A percentile compares a stretch with the other conserved stretches of the same genome.
Conservation (phyloP, 2,113 vertebrate species). For the Lasiurus cinereus region DNA sequence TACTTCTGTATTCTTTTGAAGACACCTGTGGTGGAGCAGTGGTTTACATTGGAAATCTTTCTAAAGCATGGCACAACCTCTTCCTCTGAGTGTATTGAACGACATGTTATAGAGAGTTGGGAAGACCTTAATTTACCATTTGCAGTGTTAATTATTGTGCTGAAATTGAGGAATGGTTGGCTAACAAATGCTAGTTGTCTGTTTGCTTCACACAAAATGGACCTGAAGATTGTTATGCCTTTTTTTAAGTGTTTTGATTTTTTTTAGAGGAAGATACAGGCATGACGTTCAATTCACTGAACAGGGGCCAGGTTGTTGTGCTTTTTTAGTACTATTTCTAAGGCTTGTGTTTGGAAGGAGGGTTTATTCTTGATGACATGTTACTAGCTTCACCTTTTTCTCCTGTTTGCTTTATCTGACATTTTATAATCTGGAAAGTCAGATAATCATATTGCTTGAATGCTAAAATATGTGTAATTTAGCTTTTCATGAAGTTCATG, state of each 20-base stretch:
- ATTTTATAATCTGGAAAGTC: background rate
- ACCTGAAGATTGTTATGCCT: background rate
- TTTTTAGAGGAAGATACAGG: too few relatives aligned
- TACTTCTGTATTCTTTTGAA: background rate
- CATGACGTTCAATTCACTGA: too few relatives aligned
- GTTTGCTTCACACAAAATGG: background rate
- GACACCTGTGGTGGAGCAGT: background rate
- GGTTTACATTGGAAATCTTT: conserved; percentile 27
- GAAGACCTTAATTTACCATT: background rate
- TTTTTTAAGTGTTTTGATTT: background rate
- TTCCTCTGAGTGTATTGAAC: background rate
- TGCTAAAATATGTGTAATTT: background rate
- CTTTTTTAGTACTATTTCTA: background rate
- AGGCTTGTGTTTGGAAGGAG: background rate
- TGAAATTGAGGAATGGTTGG: background rate
- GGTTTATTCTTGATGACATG: background rate
- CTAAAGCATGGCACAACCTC: background rate
- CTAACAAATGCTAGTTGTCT: background rate
- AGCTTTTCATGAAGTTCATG: background rate
- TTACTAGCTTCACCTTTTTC: background rate
- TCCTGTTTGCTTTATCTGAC: background rate
- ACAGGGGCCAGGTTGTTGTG: background rate
- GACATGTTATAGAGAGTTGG: background rate
- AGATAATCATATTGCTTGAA: background rate
- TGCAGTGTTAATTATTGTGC: background rate